Evolutionary conservation across 1,140 invertebrate species (phyloP).

Genomic region (Acromyrmex charruanus): DNA sequence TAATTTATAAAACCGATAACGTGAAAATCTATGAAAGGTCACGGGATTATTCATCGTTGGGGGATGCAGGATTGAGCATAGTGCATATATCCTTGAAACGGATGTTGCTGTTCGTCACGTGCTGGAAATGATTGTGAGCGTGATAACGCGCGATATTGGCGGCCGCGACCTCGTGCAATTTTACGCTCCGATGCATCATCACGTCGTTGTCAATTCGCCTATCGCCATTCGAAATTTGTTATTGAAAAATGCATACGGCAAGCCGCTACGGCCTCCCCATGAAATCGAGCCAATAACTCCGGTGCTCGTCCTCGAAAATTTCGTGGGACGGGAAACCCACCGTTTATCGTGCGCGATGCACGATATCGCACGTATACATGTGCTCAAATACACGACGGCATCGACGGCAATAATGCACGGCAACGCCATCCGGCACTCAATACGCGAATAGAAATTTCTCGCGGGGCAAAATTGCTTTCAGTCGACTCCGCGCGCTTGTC

Average conservation of each 20-base stretch:
- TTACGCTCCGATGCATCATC: constrained; percentile 63
- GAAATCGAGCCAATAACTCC: constrained; percentile 46
- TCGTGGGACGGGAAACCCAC: constrained; percentile 16
- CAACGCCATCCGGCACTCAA: neutral
- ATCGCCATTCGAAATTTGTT: constrained; percentile 48
- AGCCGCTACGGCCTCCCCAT: neutral
- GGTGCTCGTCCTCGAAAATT: constrained; percentile 48
- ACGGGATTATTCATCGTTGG: neutral
- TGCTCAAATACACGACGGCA: neutral
- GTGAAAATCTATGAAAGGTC: neutral
- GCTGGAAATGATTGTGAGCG: constrained; percentile 28
- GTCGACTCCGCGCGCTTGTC: neutral
- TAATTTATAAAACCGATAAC: neutral
- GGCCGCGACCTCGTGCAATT: constrained; percentile 60
- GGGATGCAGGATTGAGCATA: neutral
- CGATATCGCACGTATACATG: neutral
- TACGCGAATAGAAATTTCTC: constrained; percentile 52
- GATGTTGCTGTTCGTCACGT: constrained; percentile 25
- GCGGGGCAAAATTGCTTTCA: constrained; percentile 19
- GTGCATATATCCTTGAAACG: neutral
- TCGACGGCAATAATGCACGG: constrained; percentile 36
- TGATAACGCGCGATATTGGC: constrained; percentile 56
- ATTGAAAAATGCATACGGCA: constrained; percentile 50
- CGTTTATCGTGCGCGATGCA: constrained; percentile 36
- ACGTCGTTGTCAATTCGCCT: constrained; percentile 58